Conservation (phyloP, 2,888 invertebrate genomes). For the Eurois occulta region DNA sequence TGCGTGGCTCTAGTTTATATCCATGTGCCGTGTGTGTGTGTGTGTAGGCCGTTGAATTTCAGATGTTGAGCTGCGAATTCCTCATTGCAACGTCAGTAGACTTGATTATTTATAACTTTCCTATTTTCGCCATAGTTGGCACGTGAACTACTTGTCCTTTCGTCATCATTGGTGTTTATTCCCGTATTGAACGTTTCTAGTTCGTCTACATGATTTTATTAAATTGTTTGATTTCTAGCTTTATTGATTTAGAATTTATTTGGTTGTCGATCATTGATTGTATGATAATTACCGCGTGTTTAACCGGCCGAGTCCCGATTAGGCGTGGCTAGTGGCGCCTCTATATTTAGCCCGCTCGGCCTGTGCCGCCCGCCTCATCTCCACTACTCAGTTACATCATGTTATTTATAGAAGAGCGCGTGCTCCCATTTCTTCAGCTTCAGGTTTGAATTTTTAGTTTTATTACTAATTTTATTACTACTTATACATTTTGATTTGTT, state of each 20-base stretch:
- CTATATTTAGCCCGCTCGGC: slow-evolving; percentile 82
- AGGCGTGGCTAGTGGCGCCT: slow-evolving; percentile 77
- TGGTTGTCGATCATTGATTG: slow-evolving; percentile 23
- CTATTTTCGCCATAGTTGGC: slow-evolving; percentile 15
- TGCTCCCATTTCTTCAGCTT: slow-evolving; percentile 71
- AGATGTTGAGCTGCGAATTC: neutral
- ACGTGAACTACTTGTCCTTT: slow-evolving; percentile 17
- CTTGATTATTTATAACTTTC: slow-evolving; percentile 9
- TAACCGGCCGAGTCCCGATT: slow-evolving; percentile 74
- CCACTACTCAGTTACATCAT: slow-evolving; percentile 77
- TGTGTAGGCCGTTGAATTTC: neutral
- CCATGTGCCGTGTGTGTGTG: too few species aligned
- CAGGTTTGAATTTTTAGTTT: slow-evolving; percentile 54
- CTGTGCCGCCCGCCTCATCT: slow-evolving; percentile 70
- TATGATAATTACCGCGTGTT: slow-evolving; percentile 62
- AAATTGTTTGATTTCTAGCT: neutral
- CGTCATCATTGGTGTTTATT: neutral
- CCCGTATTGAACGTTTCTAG: neutral
- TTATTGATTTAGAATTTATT: neutral
- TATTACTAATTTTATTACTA: slow-evolving; percentile 15
- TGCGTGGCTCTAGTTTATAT: neutral
- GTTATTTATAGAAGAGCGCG: slow-evolving; percentile 76
- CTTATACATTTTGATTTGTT: slow-evolving; percentile 29
- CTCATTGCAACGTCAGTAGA: neutral
- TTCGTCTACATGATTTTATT: slow-evolving; percentile 40